Conservation (phyloP, 2,888 invertebrate species). For the Phortica magna region DNA sequence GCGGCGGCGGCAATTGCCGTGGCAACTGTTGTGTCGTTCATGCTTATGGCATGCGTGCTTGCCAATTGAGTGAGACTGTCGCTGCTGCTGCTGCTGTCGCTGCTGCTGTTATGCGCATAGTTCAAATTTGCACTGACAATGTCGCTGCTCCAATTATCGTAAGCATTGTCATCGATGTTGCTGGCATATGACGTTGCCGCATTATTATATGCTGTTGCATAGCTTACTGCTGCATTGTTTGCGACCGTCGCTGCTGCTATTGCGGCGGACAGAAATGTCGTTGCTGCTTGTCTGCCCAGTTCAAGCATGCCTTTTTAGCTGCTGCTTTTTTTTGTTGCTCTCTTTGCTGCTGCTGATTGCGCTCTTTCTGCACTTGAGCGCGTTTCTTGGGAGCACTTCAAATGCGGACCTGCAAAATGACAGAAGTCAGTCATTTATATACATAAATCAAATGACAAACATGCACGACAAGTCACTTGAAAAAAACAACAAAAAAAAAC, state of each 20-base stretch:
- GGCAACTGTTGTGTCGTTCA: conserved; percentile 43
- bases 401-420: conserved; percentile 10
- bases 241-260: conserved; percentile 35
- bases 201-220: not conserved
- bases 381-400: conserved; percentile 13
- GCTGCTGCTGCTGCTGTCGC: conserved; percentile 60
- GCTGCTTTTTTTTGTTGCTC: not conserved
- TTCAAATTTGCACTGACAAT: not conserved
- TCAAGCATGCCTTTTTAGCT: conserved; percentile 18
- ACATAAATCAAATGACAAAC: not conserved
- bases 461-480: conserved; percentile 17
- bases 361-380: conserved; percentile 15
- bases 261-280: conserved; percentile 32
- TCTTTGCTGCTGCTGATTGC: not conserved
- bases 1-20: not conserved
- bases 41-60: conserved; percentile 32
- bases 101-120: conserved; percentile 42
- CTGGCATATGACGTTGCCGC: conserved; percentile 30
- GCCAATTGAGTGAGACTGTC: conserved; percentile 21
- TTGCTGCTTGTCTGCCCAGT: conserved; percentile 20
- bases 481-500: conserved; percentile 19
- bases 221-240: conserved; percentile 37
- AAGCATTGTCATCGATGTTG: conserved; percentile 59
- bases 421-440: conserved; percentile 27
- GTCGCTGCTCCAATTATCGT: conserved; percentile 48